A percentile compares a stretch with the other conserved stretches of the same genome.
These are phyloP conservation scores for Gambusia affinis DNA, from an alignment of 2,113 vertebrate genomes.

Conservation along the genomic window DNA sequence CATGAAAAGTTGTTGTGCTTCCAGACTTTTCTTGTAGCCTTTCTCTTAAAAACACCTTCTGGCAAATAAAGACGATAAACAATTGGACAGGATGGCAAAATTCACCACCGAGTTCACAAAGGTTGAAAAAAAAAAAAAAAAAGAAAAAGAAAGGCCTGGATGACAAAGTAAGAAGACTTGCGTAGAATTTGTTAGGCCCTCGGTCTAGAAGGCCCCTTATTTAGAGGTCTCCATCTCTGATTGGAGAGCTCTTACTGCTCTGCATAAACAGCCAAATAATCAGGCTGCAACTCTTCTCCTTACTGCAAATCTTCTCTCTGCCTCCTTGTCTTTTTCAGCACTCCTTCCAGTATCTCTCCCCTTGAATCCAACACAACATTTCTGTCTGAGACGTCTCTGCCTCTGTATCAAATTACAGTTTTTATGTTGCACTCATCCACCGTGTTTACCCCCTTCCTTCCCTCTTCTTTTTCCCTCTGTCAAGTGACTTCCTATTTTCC, in stretches of 20 bases:
- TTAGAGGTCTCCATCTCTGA: constrained; percentile 70
- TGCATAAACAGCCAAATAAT: constrained; percentile 77
- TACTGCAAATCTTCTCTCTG: constrained; percentile 39
- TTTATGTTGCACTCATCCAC: constrained; percentile 58
- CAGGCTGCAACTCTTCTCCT: constrained; percentile 53
- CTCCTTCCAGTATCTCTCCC: constrained; percentile 36
- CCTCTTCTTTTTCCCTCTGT: constrained; percentile 42
- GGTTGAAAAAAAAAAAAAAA: constrained; percentile 45
- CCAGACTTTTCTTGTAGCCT: constrained; percentile 39
- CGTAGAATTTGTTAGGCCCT: constrained; percentile 60
- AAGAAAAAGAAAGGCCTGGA: constrained; percentile 32
- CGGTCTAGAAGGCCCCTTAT: constrained; percentile 63
- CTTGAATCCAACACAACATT: constrained; percentile 42
- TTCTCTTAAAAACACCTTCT: constrained; percentile 57
- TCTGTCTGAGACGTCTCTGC: constrained; percentile 49
- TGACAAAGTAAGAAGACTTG: constrained; percentile 54
- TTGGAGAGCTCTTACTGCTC: constrained; percentile 73
- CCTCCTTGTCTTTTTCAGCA: constrained; percentile 36
- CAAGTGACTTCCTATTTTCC: constrained; percentile 53
- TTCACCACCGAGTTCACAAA: constrained; percentile 47
- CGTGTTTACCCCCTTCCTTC: constrained; percentile 23
- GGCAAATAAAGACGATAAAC: constrained; percentile 56
- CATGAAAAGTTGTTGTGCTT: not conserved
- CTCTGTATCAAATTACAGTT: constrained; percentile 63
- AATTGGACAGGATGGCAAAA: constrained; percentile 41